phyloP scores from a whole-genome alignment of 2,113 vertebrate species.

The Gasterosteus aculeatus region DNA sequence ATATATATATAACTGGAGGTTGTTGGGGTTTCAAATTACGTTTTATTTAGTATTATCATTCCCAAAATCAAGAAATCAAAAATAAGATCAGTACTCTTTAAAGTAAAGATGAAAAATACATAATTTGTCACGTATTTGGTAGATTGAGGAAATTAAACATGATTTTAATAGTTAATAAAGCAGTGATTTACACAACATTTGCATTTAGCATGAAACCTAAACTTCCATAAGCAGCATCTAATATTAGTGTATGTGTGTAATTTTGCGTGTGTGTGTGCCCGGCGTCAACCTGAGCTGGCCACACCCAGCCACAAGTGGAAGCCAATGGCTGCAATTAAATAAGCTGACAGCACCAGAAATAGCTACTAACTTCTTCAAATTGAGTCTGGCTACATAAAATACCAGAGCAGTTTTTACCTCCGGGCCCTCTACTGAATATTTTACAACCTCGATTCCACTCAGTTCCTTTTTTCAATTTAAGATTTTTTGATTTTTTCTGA shows the following conservation, averaged over 20 bases:
- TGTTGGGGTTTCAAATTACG: not conserved
- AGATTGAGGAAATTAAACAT: not conserved
- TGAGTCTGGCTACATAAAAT: constrained; percentile 50
- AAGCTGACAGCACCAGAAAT: constrained; percentile 38
- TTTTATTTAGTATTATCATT: not conserved
- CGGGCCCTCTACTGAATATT: constrained; percentile 53
- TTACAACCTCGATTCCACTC: constrained; percentile 52
- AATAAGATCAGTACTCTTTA: not conserved
- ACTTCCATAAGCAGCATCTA: not conserved
- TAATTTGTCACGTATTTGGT: not conserved
- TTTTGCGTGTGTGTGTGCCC: not conserved
- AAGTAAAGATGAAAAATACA: not conserved
- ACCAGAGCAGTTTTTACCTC: constrained; percentile 40
- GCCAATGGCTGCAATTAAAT: constrained; percentile 46
- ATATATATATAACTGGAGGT: not conserved
- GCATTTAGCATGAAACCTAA: constrained; percentile 1
- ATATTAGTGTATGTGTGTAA: not conserved
- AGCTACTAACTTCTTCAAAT: constrained; percentile 47
- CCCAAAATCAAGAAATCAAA: not conserved
- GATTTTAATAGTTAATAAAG: not conserved
- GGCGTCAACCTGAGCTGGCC: constrained; percentile 12
- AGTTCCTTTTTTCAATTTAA: constrained; percentile 41
- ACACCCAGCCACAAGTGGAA: constrained; percentile 35
- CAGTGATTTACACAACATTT: not conserved
- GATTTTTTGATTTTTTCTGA: constrained; percentile 31